A percentile compares a stretch with the other conserved stretches of the same genome.
Conservation (phyloP, 2,113 vertebrate genomes). For the Lichenostomus cassidix region DNA sequence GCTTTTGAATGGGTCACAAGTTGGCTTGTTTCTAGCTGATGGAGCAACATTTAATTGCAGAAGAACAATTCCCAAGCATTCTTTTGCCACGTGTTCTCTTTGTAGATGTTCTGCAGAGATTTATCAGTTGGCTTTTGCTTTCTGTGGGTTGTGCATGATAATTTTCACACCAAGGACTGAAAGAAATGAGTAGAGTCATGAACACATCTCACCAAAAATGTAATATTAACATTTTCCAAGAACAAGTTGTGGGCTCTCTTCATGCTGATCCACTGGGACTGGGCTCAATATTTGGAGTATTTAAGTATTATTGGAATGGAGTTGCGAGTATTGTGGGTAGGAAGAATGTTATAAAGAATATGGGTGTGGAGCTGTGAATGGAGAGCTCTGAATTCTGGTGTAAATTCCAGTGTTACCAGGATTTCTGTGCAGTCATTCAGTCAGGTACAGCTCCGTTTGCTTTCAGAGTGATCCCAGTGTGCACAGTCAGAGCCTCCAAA, state of each 20-base stretch:
- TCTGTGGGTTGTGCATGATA: background rate
- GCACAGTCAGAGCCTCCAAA: background rate
- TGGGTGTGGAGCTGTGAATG: background rate
- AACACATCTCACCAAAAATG: background rate
- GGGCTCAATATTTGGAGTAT: background rate
- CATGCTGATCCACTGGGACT: background rate
- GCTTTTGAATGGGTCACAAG: background rate
- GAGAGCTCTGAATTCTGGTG: background rate
- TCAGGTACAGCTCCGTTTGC: background rate
- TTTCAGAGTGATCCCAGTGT: fast-evolving
- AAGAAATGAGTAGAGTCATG: background rate
- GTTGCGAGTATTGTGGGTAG: background rate
- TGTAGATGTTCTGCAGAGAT: background rate
- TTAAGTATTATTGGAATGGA: background rate
- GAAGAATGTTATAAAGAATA: fast-evolving
- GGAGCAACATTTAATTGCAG: background rate
- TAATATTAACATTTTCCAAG: background rate
- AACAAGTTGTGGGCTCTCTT: background rate
- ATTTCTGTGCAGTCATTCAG: background rate
- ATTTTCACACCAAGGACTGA: background rate
- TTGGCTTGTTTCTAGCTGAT: background rate
- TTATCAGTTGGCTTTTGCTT: background rate
- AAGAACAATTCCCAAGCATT: background rate
- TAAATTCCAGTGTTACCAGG: background rate
- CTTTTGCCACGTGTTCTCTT: slow-evolving; percentile 11